These are phyloP conservation scores for Xiphorhynchus elegans DNA, from an alignment of 2,113 vertebrate species.

Conservation along the genomic window DNA sequence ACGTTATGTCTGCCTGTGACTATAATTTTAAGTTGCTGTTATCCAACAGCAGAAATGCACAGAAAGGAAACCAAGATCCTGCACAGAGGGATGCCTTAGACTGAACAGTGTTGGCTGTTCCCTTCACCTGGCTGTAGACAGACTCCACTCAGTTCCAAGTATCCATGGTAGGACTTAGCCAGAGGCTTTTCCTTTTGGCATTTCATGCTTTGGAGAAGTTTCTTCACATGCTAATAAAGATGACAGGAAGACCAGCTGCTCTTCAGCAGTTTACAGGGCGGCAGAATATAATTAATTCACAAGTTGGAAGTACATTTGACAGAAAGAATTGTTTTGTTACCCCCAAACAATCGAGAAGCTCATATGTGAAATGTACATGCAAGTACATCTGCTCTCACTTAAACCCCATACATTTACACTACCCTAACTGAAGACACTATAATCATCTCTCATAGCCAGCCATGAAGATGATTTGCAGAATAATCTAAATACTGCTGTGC, in stretches of 20 bases:
- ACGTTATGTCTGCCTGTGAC: background rate
- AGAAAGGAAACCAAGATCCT: background rate
- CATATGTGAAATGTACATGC: background rate
- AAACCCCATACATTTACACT: background rate
- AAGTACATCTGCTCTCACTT: constrained; percentile 23
- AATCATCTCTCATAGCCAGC: background rate
- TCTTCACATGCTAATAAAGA: constrained; percentile 40
- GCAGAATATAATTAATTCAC: constrained; percentile 53
- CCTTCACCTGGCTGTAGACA: background rate
- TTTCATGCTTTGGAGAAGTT: constrained; percentile 8
- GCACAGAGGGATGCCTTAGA: background rate
- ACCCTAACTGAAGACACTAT: background rate
- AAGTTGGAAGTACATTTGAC: constrained; percentile 35
- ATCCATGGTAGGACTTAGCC: background rate
- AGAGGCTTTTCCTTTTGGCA: background rate
- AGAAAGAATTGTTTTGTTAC: constrained; percentile 19
- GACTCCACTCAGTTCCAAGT: rapidly evolving
- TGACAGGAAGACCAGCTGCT: constrained; percentile 37
- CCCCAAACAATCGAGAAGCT: constrained; percentile 16
- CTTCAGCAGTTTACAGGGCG: constrained; percentile 5
- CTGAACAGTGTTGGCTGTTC: background rate
- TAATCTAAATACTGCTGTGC: constrained; percentile 44
- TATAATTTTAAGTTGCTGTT: background rate
- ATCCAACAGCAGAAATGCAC: background rate
- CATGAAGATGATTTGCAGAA: constrained; percentile 64